A percentile compares a stretch with the other conserved stretches of the same genome.
phyloP scores from a whole-genome alignment of 92 coral and sea anemone species.

The Pocillopora meandrina region DNA sequence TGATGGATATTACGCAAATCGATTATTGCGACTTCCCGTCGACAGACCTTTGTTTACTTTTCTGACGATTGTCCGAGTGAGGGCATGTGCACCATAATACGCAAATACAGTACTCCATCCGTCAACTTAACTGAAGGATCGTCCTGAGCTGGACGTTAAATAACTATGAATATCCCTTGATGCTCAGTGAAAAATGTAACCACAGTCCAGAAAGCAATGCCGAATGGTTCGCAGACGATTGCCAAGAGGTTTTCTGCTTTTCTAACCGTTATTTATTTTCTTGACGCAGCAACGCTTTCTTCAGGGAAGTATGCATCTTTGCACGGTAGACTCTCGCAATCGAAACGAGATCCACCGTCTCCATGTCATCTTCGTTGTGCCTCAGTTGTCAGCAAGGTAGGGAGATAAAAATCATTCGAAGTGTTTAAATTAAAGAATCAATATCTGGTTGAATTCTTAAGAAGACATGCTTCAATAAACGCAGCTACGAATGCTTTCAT shows the following conservation, averaged over 20 bases:
- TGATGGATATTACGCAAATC: background rate
- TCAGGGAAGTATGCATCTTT: background rate
- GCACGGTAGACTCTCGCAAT: background rate
- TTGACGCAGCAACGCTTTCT: background rate
- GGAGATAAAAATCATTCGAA: background rate
- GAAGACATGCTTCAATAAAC: background rate
- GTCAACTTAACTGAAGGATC: too few species aligned
- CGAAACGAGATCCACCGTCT: background rate
- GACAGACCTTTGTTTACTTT: background rate
- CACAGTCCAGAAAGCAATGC: constrained; percentile 1
- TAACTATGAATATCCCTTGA: background rate
- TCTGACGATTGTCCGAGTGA: background rate
- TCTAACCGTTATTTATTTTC: background rate
- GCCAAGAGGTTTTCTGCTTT: background rate
- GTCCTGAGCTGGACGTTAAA: background rate
- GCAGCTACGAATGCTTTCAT: background rate
- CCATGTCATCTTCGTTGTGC: background rate
- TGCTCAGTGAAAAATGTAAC: background rate
- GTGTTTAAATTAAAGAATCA: background rate
- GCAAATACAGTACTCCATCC: too few species aligned
- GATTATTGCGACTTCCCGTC: background rate
- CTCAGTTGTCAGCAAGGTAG: background rate
- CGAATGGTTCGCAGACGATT: background rate
- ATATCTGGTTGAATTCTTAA: background rate
- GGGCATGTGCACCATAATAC: background rate